Conservation (phyloP, 2,113 vertebrate species). For the Melanocharis versteri region DNA sequence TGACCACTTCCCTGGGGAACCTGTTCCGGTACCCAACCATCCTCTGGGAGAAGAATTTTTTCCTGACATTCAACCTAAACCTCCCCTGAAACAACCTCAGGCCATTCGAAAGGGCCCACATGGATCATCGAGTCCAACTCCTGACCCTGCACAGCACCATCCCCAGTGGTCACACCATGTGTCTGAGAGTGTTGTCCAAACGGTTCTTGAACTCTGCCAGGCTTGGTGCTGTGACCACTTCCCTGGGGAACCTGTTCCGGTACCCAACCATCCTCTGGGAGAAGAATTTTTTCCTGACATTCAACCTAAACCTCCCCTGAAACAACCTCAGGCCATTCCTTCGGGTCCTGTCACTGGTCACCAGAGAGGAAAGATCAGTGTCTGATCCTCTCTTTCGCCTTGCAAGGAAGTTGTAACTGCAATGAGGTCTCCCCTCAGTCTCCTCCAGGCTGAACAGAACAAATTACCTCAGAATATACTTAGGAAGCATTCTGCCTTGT, state of each 20-base stretch:
- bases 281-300: neutral
- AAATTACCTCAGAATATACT: neutral
- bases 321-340: neutral
- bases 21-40: neutral
- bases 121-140: rapidly evolving
- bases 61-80: neutral
- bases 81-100: neutral
- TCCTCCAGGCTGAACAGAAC: neutral
- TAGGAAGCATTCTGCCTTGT: neutral
- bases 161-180: neutral
- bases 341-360: neutral
- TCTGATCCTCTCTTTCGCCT: neutral
- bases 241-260: neutral
- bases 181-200: neutral
- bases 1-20: no score
- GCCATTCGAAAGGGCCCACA: no score
- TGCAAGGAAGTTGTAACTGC: rapidly evolving
- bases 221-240: neutral
- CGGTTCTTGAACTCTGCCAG: neutral
- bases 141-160: neutral
- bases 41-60: neutral
- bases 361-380: neutral
- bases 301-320: neutral
- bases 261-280: neutral
- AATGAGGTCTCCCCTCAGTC: neutral